Evolutionary conservation across 2,888 invertebrate genomes (phyloP).

Genomic region (Drosophila diplacantha): DNA sequence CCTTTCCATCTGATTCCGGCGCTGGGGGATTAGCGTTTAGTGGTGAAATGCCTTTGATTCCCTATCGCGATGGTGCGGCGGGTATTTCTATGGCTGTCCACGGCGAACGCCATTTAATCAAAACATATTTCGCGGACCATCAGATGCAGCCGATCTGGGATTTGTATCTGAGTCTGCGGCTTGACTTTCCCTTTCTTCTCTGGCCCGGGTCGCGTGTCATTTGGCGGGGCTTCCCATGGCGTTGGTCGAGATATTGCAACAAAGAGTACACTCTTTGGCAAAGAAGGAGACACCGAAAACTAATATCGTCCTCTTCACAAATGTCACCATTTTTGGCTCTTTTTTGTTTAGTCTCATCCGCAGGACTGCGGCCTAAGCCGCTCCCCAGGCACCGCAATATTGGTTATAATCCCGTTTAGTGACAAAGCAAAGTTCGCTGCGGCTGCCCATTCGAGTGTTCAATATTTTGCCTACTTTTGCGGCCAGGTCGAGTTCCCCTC

Average conservation of each 20-base stretch:
- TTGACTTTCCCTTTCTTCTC: constrained; percentile 49
- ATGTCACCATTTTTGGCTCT: constrained; percentile 67
- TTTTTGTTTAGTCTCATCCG: constrained; percentile 29
- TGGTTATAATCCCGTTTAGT: constrained; percentile 62
- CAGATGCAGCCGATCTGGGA: constrained; percentile 35
- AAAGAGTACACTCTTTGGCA: neutral
- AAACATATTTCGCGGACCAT: constrained; percentile 58
- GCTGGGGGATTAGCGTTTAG: constrained; percentile 70
- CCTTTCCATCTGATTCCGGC: constrained; percentile 61
- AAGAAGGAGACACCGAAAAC: constrained; percentile 39
- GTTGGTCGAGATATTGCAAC: constrained; percentile 15
- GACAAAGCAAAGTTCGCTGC: constrained; percentile 53
- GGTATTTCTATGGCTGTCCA: constrained; percentile 38
- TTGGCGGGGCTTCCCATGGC: constrained; percentile 60
- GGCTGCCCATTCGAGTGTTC: constrained; percentile 33
- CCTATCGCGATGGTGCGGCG: constrained; percentile 51
- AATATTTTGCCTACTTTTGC: constrained; percentile 70
- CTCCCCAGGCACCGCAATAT: constrained; percentile 41
- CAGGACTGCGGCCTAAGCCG: constrained; percentile 46
- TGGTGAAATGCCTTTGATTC: constrained; percentile 62
- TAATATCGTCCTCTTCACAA: constrained; percentile 58
- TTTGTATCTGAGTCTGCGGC: constrained; percentile 47
- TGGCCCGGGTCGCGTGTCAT: constrained; percentile 53
- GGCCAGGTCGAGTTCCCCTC: constrained; percentile 52
- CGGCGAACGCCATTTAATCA: constrained; percentile 45